A percentile compares a stretch with the other conserved stretches of the same genome.
These are phyloP conservation scores for Mola mola DNA, from an alignment of 2,113 vertebrate species.

Conservation along the genomic window DNA sequence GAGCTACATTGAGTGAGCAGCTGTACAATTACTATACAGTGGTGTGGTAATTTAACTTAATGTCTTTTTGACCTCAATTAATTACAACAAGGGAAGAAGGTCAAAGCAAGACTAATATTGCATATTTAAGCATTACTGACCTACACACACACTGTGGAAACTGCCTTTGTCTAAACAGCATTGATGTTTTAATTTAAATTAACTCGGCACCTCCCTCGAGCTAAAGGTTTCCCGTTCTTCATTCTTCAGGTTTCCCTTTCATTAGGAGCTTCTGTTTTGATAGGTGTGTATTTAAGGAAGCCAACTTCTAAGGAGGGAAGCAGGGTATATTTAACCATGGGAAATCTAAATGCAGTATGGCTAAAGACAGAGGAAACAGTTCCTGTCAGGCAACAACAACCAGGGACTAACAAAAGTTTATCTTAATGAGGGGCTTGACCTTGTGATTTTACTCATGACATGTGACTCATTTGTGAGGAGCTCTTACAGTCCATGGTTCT, in stretches of 20 bases:
- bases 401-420: constrained; percentile 4
- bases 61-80: neutral
- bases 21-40: too few relatives aligned
- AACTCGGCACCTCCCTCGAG: constrained; percentile 7
- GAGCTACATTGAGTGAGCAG: neutral
- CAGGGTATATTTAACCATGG: constrained; percentile 72
- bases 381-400: constrained; percentile 28
- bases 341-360: constrained; percentile 66
- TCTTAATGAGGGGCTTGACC: neutral
- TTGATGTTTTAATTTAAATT: constrained; percentile 22
- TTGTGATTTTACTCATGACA: constrained; percentile 6
- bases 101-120: neutral
- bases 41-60: neutral
- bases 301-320: constrained; percentile 63
- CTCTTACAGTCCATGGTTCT: neutral
- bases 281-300: constrained; percentile 71
- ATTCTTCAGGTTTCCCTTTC: constrained; percentile 44
- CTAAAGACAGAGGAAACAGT: constrained; percentile 59
- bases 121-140: neutral
- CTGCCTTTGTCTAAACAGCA: constrained; percentile 8
- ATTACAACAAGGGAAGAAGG: too few relatives aligned
- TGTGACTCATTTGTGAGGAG: constrained; percentile 27
- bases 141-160: constrained; percentile 12
- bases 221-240: constrained; percentile 18
- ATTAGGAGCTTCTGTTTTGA: constrained; percentile 54